phyloP scores from a whole-genome alignment of 2,888 invertebrate genomes.

The Chloromyia formosa region DNA sequence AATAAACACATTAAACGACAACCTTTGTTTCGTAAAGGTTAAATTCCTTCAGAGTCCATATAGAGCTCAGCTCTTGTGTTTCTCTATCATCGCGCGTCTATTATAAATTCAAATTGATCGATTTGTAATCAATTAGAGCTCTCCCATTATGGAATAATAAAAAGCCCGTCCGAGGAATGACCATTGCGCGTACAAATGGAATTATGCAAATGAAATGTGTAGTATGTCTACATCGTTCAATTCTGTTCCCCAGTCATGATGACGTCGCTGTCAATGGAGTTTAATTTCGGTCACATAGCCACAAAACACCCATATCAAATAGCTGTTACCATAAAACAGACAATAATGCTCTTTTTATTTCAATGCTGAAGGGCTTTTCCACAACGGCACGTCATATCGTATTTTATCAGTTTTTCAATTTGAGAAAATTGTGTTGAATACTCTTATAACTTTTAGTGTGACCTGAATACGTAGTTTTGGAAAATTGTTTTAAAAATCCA shows the following conservation, averaged over 20 bases:
- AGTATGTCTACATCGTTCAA: not conserved
- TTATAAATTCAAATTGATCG: slow-evolving; percentile 47
- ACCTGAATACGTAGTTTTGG: too few relatives aligned
- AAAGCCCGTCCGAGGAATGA: not conserved
- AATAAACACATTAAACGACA: too few relatives aligned
- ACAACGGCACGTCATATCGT: slow-evolving; percentile 5
- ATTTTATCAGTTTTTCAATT: slow-evolving; percentile 5
- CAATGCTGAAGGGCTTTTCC: not conserved
- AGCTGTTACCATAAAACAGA: not conserved
- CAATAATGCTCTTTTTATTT: slow-evolving; percentile 8
- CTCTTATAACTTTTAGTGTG: not conserved
- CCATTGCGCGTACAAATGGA: not conserved
- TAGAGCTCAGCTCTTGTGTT: too few relatives aligned
- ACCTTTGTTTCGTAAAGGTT: too few relatives aligned
- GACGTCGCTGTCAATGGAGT: not conserved
- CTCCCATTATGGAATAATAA: slow-evolving; percentile 26
- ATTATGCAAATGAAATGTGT: not conserved
- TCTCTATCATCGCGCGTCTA: too few relatives aligned
- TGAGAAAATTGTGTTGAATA: not conserved
- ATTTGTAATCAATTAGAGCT: slow-evolving; percentile 49
- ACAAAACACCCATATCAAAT: slow-evolving; percentile 3
- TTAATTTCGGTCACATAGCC: not conserved
- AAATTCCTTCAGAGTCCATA: too few relatives aligned
- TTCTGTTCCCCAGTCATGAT: not conserved
- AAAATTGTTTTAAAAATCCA: too few relatives aligned